Evolutionary conservation across 2,888 invertebrate genomes (phyloP).

Genomic region (Rhamnusium bicolor): DNA sequence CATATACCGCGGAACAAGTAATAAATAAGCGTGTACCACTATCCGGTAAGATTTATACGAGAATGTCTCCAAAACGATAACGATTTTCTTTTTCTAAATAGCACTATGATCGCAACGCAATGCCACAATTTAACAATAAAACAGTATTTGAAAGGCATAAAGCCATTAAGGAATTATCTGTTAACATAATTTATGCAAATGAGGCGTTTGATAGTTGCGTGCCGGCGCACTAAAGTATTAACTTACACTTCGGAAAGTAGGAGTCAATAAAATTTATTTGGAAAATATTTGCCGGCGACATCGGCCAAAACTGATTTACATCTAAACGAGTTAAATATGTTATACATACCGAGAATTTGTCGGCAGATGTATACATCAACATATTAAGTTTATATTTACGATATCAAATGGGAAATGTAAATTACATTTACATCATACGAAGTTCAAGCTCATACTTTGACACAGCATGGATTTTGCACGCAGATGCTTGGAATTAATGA

Average conservation of each 20-base stretch:
- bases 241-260: constrained; percentile 41
- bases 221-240: constrained; percentile 30
- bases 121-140: constrained; percentile 29
- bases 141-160: constrained; percentile 40
- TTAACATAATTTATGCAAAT: constrained; percentile 56
- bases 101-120: constrained; percentile 1
- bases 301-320: constrained; percentile 33
- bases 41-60: background rate
- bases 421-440: constrained; percentile 28
- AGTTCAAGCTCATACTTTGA: background rate
- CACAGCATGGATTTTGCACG: constrained; percentile 36
- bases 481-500: background rate
- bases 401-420: constrained; percentile 25
- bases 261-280: constrained; percentile 32
- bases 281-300: constrained; percentile 19
- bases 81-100: background rate
- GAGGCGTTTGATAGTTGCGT: constrained; percentile 47
- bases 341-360: constrained; percentile 19
- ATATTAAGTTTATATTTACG: constrained; percentile 33
- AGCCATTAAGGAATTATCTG: constrained; percentile 56
- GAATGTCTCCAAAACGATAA: background rate
- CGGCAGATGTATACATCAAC: constrained; percentile 25
- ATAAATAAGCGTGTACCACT: background rate
- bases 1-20: background rate
- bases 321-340: constrained; percentile 18